Conservation (phyloP, 1,140 invertebrate genomes). For the Notospermus geniculatus region DNA sequence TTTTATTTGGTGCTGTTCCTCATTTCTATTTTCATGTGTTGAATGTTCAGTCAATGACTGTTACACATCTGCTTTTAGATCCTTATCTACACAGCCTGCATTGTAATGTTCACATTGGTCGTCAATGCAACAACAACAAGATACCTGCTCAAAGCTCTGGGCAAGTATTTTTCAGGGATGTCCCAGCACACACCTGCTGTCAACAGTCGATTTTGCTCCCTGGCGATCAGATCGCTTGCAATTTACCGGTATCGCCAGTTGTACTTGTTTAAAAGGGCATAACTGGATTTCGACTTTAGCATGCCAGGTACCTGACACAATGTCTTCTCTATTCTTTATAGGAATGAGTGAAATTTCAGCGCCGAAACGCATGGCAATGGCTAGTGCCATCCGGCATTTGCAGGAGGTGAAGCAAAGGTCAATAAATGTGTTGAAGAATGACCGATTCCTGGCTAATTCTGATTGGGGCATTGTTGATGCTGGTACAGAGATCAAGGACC, state of each 20-base stretch:
- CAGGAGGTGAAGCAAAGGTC: constrained; percentile 41
- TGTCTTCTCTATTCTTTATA: constrained; percentile 23
- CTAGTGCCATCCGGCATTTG: constrained; percentile 47
- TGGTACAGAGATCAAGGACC: constrained; percentile 43
- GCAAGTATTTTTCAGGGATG: constrained; percentile 34
- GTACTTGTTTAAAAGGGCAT: too few species aligned
- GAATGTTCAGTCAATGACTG: too few species aligned
- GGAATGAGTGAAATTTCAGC: constrained; percentile 54
- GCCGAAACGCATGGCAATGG: constrained; percentile 52
- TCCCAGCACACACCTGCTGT: too few species aligned
- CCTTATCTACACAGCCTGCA: constrained; percentile 53
- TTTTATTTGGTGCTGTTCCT: background rate
- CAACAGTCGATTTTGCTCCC: too few species aligned
- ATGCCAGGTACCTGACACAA: too few species aligned
- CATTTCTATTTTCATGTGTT: constrained; percentile 13
- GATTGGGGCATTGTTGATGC: constrained; percentile 56
- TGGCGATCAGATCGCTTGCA: too few species aligned
- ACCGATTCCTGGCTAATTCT: constrained; percentile 56
- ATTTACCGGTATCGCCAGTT: too few species aligned
- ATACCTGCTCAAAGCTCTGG: constrained; percentile 47
- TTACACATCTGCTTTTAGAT: constrained; percentile 34
- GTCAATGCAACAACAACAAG: constrained; percentile 56
- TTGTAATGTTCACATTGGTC: constrained; percentile 54
- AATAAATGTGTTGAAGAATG: constrained; percentile 51
- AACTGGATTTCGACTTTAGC: too few species aligned